Evolutionary conservation across 2,797 vertebrate species (phyloP), one percentile per base, ranked within the genome.

Genomic region (Apogon hyalosoma): DNA sequence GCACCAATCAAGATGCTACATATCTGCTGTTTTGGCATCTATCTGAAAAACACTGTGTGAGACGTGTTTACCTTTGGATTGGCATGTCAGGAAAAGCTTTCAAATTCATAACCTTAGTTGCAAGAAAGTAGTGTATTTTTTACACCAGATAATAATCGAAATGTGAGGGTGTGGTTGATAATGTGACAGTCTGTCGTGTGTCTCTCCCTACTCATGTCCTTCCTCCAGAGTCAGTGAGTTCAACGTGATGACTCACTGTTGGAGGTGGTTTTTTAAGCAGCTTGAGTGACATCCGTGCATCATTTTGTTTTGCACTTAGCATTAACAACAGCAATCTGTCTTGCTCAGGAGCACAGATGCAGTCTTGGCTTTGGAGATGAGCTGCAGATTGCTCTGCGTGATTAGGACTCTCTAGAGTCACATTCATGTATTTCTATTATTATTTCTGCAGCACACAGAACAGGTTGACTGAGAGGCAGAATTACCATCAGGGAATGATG

Each of bases 301-400:
- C 11, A 1, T 8, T 49, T 60, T 38, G 54, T 47, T 63, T 39
- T n/a, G 19, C 3, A 1, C 40, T 81, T 67, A 38, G 54, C 53
- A 82, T 82, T 77, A 83, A 78, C 42, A 55, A 51, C 72, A 72
- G 57, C 81, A 78, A 69, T 83, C 82, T 81, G 82, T 84, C 59
- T 78, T 19, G 42, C 55, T 72, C 54, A 60, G 66, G 59, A 72
- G 47, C 76, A 63, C 76, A 82, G 75, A 84, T 69, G 83, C 76
- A 77, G 72, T 67, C 78, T 64, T 77, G 60, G 81, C 67, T 82
- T 69, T 42, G 46, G 43, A 73, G 66, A 61, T 13, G 13, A 58
- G 69, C 67, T 65, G 51, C 75, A 75, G 73, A 80, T 83, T 77
- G 62, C 48, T 31, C 19, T 0, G 15, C 40, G 39, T 63, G 69